Evolutionary conservation across 1,140 invertebrate species (phyloP), one percentile per base, ranked within the genome.

Genomic region (Zaprionus inermis): DNA sequence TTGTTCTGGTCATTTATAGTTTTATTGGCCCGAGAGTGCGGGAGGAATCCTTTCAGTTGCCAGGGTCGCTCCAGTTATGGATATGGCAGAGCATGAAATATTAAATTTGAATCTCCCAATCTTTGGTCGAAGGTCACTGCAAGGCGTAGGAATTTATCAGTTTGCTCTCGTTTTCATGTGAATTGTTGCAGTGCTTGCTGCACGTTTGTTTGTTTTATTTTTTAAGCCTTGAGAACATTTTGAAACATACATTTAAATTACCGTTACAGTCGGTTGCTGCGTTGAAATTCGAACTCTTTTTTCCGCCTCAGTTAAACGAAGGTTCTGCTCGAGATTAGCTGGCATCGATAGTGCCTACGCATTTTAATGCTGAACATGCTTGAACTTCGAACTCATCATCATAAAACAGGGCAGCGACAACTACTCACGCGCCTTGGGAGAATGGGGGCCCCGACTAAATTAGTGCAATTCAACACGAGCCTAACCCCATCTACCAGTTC

Each of bases 1-100:
- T 91, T 90, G 85, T 91, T 90, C 80, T 91, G 90, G 79, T 81
- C 81, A 86, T 90, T 90, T 81, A 89, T 83, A 67, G 81, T 86
- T 91, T 91, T 91, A 91, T 91, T 76, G 77, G 55, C 59, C 76
- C 76, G 52, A 58, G 44, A 44, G 38, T 3, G 34, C 10, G 11
- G 34, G 34, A 36, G 34, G n/a, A 79, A 76, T 86, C 79, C 81
- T 85, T 79, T 51, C 32, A 57, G 41, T 10, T 6, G 57, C 63
- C 59, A 66, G 74, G 64, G 74, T 54, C 84, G 81, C 83, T 89
- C 74, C 68, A 85, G 86, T 91, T 91, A 79, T 79, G 74, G 46
- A 66, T 66, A 65, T 76, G 78, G 14, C 14, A 38, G 36, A 38
- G 74, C 84, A 80, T 89, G 75, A 89, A 90, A 89, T 90, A 81